Conservation (phyloP, 2,888 invertebrate genomes). For the Aradus depressus region DNA sequence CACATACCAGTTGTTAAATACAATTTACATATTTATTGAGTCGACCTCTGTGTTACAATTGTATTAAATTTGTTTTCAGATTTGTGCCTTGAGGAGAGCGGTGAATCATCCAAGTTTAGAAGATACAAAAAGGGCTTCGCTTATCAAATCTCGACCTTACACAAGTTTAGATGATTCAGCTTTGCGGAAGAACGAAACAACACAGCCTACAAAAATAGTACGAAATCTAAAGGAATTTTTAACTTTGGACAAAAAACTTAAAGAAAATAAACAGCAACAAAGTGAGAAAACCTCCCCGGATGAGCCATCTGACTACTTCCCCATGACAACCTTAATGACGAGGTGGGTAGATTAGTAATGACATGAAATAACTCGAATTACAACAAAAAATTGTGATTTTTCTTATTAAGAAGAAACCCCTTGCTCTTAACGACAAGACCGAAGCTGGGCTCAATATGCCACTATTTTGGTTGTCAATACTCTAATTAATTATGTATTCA, state of each 20-base stretch:
- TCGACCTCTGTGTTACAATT: neutral
- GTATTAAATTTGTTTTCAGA: conserved; percentile 16
- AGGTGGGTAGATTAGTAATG: conserved; percentile 29
- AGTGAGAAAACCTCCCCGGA: conserved; percentile 48
- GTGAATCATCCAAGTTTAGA: conserved; percentile 46
- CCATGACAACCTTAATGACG: conserved; percentile 79
- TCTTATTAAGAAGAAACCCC: no score
- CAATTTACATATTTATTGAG: no score
- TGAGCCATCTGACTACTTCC: conserved; percentile 66
- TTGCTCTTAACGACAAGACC: no score
- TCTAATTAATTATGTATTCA: no score
- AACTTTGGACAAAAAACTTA: conserved; percentile 50
- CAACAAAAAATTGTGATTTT: no score
- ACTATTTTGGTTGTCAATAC: no score
- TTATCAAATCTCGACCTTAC: conserved; percentile 28
- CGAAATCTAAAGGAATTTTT: conserved; percentile 78
- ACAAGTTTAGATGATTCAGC: conserved; percentile 30
- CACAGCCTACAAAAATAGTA: conserved; percentile 42
- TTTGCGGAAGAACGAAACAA: conserved; percentile 17
- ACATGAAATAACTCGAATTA: no score
- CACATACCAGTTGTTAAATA: no score
- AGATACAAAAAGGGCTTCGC: conserved; percentile 38
- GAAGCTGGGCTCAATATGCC: no score
- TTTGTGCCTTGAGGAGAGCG: conserved; percentile 62
- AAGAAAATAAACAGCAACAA: conserved; percentile 18